These are phyloP conservation scores for Rutilus rutilus DNA, from an alignment of 2,113 vertebrate genomes.

Conservation along the genomic window DNA sequence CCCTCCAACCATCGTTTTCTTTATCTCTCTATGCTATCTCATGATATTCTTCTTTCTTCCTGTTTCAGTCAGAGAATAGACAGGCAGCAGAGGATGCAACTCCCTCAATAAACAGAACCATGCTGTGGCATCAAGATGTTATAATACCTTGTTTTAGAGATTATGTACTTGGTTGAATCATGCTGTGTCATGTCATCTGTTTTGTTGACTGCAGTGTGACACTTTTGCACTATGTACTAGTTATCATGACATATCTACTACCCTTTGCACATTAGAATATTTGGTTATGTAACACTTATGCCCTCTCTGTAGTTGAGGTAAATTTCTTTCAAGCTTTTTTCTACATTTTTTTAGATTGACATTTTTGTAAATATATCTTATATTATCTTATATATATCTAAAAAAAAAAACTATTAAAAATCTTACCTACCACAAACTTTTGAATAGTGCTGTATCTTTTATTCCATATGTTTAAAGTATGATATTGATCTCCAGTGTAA, in stretches of 20 bases:
- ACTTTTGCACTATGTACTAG: background rate
- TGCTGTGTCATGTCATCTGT: background rate
- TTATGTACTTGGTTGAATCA: background rate
- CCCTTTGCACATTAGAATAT: background rate
- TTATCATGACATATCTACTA: background rate
- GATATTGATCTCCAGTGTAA: no score
- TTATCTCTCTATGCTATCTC: slow-evolving; percentile 26
- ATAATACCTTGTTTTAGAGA: background rate
- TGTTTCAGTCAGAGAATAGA: background rate
- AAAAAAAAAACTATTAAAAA: background rate
- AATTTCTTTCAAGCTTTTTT: no score
- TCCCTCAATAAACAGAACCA: background rate
- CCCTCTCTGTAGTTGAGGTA: background rate
- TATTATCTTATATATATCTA: background rate
- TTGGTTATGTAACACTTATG: background rate
- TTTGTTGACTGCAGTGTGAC: background rate
- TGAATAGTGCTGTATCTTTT: no score
- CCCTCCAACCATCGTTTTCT: slow-evolving; percentile 2
- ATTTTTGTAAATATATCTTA: background rate
- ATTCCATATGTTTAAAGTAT: no score
- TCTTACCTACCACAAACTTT: no score
- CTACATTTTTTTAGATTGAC: background rate
- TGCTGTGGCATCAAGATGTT: background rate
- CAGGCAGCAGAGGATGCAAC: background rate
- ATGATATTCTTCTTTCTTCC: slow-evolving; percentile 5